Percentiles rank a stretch among this genome's conserved stretches.
Evolutionary conservation across 2,113 vertebrate species (phyloP).

Genomic region (Onychorhynchus coronatus): DNA sequence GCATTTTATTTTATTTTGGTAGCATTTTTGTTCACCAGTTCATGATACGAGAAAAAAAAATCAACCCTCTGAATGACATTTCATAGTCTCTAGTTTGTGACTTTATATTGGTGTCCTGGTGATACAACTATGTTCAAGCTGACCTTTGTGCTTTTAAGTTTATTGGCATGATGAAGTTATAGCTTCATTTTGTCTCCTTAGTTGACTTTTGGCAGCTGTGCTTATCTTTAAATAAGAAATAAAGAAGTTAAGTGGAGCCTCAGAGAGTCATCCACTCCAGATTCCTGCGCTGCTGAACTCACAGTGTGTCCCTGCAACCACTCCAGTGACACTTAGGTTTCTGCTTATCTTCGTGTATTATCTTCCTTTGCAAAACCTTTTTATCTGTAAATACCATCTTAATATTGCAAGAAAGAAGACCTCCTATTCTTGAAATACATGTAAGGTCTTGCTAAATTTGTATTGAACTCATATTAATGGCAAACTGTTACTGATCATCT

Average conservation of each 20-base stretch:
- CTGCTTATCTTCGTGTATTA: neutral
- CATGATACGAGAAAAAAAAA: neutral
- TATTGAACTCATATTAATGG: neutral
- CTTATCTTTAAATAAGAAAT: neutral
- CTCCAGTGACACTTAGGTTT: neutral
- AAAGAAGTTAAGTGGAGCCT: neutral
- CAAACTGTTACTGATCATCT: neutral
- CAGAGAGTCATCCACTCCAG: neutral
- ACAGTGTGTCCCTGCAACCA: accelerated
- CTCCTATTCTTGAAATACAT: neutral
- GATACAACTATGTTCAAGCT: neutral
- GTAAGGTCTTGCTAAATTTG: neutral
- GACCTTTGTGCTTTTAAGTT: neutral
- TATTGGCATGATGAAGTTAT: neutral
- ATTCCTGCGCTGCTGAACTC: neutral
- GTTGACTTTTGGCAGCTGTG: neutral
- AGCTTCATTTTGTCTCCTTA: neutral
- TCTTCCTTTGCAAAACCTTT: neutral
- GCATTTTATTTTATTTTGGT: neutral
- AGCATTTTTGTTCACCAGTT: neutral
- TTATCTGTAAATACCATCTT: neutral
- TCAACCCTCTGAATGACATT: neutral
- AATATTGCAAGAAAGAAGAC: neutral
- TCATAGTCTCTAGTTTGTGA: neutral
- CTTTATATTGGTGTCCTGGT: neutral